phyloP scores from a whole-genome alignment of 2,113 vertebrate species.

The Pteronura brasiliensis region DNA sequence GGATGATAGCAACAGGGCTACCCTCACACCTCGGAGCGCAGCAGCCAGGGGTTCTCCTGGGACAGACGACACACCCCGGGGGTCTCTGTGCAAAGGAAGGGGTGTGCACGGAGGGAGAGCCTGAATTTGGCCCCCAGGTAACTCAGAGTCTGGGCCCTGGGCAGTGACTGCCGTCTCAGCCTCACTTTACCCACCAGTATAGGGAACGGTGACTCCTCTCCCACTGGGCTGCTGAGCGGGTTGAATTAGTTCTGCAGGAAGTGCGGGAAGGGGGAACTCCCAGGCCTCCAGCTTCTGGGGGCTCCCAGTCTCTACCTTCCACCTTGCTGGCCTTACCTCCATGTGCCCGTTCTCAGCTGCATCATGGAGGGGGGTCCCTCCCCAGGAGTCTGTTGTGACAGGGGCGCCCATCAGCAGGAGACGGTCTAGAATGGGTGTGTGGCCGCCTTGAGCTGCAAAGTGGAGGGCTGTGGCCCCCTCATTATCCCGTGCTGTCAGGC shows the following conservation, averaged over 20 bases:
- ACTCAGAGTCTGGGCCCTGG: background rate
- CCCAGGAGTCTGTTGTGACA: constrained; percentile 87
- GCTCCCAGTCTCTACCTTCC: no score
- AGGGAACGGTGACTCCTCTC: rapidly evolving
- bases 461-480: constrained; percentile 90
- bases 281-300: background rate
- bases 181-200: background rate
- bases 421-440: constrained; percentile 85
- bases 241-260: rapidly evolving
- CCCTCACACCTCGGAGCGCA: rapidly evolving
- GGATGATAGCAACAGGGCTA: background rate
- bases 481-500: constrained; percentile 81
- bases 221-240: background rate
- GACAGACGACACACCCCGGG: background rate
- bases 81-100: no score
- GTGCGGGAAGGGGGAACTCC: background rate
- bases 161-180: background rate
- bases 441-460: constrained; percentile 90
- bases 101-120: rapidly evolving
- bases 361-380: constrained; percentile 90
- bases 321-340: constrained; percentile 77
- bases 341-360: constrained; percentile 89
- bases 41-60: background rate
- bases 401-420: constrained; percentile 85
- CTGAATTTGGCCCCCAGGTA: background rate